Evolutionary conservation across 1,140 invertebrate species (phyloP).

Genomic region (Drosophila albomicans): DNA sequence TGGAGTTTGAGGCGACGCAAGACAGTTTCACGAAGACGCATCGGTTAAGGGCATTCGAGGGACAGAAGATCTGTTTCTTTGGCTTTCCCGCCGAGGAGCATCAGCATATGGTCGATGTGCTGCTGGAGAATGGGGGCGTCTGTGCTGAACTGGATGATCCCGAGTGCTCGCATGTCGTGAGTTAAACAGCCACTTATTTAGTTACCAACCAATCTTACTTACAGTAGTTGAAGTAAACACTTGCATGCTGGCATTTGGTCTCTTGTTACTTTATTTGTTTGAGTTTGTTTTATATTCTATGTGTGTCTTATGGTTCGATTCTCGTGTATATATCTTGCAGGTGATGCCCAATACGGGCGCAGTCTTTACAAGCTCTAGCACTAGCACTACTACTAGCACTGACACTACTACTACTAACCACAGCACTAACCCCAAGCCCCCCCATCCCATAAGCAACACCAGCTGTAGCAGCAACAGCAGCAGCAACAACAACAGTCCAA

Average conservation of each 20-base stretch:
- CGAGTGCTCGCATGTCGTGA: slow-evolving; percentile 95
- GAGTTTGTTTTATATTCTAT: slow-evolving; percentile 18
- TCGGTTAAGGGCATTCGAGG: slow-evolving; percentile 94
- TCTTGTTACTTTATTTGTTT: slow-evolving; percentile 5
- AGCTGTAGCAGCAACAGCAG: slow-evolving; percentile 11
- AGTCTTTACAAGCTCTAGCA: slow-evolving; percentile 75
- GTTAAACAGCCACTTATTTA: slow-evolving; percentile 34
- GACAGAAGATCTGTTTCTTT: slow-evolving; percentile 93
- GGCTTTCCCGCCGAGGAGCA: slow-evolving; percentile 95
- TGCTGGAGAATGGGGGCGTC: slow-evolving; percentile 93
- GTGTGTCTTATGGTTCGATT: slow-evolving; percentile 37
- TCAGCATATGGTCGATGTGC: slow-evolving; percentile 95
- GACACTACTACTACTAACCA: slow-evolving; percentile 50
- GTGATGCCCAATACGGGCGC: slow-evolving; percentile 84
- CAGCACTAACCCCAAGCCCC: slow-evolving; percentile 34
- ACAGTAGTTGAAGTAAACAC: slow-evolving; percentile 5
- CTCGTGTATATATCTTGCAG: slow-evolving; percentile 76
- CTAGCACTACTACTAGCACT: slow-evolving; percentile 56
- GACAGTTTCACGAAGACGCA: slow-evolving; percentile 89
- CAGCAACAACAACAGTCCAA: background rate
- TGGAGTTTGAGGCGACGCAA: slow-evolving; percentile 88
- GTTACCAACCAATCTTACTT: background rate
- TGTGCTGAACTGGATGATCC: slow-evolving; percentile 91
- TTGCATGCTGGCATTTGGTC: slow-evolving; percentile 57
- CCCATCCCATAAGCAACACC: slow-evolving; percentile 9